Percentiles rank a stretch among this genome's conserved stretches.
Evolutionary conservation across 2,113 vertebrate species (phyloP).

Genomic region (Dromas ardeola): DNA sequence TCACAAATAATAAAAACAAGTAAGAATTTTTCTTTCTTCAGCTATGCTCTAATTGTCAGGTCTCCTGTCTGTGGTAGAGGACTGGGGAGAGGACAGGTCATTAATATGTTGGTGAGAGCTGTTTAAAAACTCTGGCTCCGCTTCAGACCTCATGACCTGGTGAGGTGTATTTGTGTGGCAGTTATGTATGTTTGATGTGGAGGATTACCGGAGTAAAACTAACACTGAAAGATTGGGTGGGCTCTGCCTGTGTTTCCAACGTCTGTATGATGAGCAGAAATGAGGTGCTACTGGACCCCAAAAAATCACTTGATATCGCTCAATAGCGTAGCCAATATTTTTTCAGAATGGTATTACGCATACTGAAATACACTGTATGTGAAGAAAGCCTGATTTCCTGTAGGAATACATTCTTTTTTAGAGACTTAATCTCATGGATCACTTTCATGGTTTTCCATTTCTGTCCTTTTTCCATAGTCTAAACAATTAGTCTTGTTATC

Average conservation of each 20-base stretch:
- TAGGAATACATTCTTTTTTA: neutral
- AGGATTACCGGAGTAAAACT: neutral
- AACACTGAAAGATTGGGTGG: neutral
- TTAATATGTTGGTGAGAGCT: neutral
- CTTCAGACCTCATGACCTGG: neutral
- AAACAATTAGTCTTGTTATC: neutral
- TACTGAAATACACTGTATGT: neutral
- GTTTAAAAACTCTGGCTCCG: neutral
- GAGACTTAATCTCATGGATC: constrained; percentile 7
- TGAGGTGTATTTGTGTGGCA: neutral
- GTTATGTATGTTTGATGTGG: neutral
- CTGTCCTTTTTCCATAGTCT: neutral
- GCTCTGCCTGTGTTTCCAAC: neutral
- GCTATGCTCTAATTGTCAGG: neutral
- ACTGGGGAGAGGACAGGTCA: neutral
- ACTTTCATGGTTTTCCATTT: neutral
- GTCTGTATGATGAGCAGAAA: neutral
- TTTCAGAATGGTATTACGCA: neutral
- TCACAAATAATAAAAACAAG: neutral
- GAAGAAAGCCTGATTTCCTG: neutral
- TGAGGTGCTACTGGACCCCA: neutral
- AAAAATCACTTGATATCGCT: neutral
- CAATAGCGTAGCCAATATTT: neutral
- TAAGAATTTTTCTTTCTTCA: neutral
- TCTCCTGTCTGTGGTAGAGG: neutral